Evolutionary conservation across 2,113 vertebrate genomes (phyloP).

Genomic region (Plotosus lineatus): DNA sequence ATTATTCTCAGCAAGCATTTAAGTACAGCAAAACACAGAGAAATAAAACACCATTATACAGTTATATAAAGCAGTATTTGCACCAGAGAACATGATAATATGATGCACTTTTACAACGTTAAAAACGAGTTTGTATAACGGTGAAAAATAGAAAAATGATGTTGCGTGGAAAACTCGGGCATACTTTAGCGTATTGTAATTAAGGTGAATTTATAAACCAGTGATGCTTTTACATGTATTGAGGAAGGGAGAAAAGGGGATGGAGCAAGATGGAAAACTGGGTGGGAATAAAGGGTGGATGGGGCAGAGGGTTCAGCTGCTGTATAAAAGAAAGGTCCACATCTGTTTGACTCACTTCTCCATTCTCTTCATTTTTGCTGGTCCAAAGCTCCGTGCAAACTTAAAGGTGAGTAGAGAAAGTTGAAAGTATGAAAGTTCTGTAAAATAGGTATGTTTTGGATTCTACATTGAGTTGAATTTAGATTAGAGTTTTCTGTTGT

Average conservation of each 20-base stretch:
- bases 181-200: neutral
- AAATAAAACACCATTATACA: too few species aligned
- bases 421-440: neutral
- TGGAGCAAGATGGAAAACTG: neutral
- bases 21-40: too few species aligned
- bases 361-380: neutral
- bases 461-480: neutral
- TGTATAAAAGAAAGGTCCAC: slow-evolving; percentile 41
- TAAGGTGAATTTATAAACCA: neutral
- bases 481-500: neutral
- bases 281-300: neutral
- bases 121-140: slow-evolving; percentile 8
- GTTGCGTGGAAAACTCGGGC: neutral
- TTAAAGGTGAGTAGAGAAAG: slow-evolving; percentile 31
- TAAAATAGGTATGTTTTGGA: neutral
- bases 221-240: neutral
- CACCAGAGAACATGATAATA: neutral
- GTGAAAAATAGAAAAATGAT: neutral
- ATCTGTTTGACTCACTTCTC: slow-evolving; percentile 13
- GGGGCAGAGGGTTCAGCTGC: neutral
- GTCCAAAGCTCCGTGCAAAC: neutral
- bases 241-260: neutral
- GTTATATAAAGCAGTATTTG: too few species aligned
- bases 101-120: too few species aligned
- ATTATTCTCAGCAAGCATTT: too few species aligned